Base-by-base conservation (phyloP, 1,140 invertebrate species). In the Bombus confusus region DNA sequence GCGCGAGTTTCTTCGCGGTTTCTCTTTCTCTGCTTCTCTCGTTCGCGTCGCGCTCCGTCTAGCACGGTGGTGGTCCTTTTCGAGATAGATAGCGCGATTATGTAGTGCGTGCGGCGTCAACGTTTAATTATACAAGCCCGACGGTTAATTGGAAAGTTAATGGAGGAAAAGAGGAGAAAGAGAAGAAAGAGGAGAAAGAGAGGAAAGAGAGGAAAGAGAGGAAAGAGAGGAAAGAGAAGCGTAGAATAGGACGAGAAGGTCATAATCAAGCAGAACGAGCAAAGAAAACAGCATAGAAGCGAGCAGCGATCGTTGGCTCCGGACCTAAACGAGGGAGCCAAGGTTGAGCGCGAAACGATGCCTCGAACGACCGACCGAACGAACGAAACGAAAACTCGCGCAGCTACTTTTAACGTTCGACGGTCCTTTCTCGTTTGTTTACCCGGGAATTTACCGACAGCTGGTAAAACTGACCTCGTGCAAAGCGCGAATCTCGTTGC, bases 101-200 rank as follows among this genome's bases (percentile, higher is more conserved):
- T 41, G 83, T 62, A 74, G 76, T 69, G 79, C 75, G 83, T 47
- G 85, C 37, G 28, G 80, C 76, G 85, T 69, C 77, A 80, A 73
- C 77, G 76, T 82, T 75, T 89, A 92, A 92, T 93, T 90, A 88
- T 87, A 82, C 83, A 89, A 87, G 85, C 71, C 66, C 64, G 89
- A 80, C 73, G 52, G 80, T 90, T 91, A 92, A 93, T 83, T 92
- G 82, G 84, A 69, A 91, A 88, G 80, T 91, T 93, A 93, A 93
- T 92, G 88, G 80, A 66, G 80, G 62, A 34, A 84, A 86, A 62
- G 86, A 79, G 72, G 71, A 80, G 68, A 75, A 76, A 81, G 71
- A 64, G 34, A 10, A 28, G 28, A n/a, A 62, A 1, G 13, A 47
- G 47, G 1, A 47, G 47, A 47, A 15, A 47, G 43, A 47, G 47